These are phyloP conservation scores for Homarus gammarus DNA, from an alignment of 2,888 invertebrate species.

Conservation along the genomic window DNA sequence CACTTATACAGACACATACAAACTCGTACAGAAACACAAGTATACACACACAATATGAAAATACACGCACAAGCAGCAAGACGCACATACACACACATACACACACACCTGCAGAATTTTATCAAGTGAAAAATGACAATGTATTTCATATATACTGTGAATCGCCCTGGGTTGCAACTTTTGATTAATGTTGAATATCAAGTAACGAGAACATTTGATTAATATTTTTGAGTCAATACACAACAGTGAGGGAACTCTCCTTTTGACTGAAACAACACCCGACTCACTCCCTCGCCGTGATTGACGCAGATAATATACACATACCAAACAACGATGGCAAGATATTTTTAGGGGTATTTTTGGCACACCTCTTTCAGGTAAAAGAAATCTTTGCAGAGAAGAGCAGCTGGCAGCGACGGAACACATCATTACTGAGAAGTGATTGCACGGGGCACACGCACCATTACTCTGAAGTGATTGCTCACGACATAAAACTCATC, in stretches of 20 bases:
- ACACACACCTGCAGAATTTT: not conserved
- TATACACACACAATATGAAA: not conserved
- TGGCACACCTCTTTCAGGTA: not conserved
- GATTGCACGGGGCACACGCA: conserved; percentile 6
- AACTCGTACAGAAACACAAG: not conserved
- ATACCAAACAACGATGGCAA: not conserved
- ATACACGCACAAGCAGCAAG: not conserved
- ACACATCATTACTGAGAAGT: not conserved
- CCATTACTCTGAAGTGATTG: conserved; percentile 16
- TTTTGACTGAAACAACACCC: not conserved
- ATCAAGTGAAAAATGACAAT: no score
- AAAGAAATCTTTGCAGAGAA: not conserved
- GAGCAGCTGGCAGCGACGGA: not conserved
- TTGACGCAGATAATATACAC: not conserved
- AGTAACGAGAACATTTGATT: not conserved
- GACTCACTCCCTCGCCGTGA: not conserved
- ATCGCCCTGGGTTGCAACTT: not conserved
- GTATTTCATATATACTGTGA: not conserved
- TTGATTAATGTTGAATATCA: conserved; percentile 5
- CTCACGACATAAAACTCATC: not conserved
- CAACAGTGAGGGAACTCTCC: not conserved
- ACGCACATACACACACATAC: not conserved
- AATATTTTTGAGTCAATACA: not conserved
- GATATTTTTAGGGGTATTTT: not conserved
- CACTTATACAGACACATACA: not conserved